Percentiles rank a stretch among this genome's conserved stretches.
Conservation (phyloP, 2,113 vertebrate species). For the Alectura lathami region DNA sequence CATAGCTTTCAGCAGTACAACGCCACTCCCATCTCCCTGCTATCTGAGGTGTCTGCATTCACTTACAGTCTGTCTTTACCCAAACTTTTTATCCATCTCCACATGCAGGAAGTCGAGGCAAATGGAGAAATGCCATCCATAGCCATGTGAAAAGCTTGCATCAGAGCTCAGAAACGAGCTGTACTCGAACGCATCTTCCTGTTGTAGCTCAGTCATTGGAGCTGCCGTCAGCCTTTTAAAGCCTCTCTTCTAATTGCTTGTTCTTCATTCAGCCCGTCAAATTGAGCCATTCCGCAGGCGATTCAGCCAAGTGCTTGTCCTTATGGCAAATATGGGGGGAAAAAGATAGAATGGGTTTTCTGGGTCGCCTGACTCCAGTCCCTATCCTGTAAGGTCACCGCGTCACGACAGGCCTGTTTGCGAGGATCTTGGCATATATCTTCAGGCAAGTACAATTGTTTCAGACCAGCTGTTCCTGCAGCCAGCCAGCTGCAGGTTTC, state of each 20-base stretch:
- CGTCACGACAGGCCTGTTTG: background rate
- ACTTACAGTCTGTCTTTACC: background rate
- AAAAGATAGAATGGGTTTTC: conserved; percentile 1
- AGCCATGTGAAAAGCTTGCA: background rate
- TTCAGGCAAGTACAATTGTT: background rate
- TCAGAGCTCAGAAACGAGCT: background rate
- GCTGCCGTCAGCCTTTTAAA: background rate
- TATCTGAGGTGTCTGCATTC: background rate
- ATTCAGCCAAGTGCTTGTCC: background rate
- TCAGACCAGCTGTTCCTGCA: background rate
- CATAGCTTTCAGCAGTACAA: background rate
- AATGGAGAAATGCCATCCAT: background rate
- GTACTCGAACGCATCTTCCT: background rate
- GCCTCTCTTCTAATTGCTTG: background rate
- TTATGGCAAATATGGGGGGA: background rate
- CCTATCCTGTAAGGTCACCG: background rate
- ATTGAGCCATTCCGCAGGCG: background rate
- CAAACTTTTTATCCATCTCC: background rate
- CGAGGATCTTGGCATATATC: background rate
- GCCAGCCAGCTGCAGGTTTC: background rate
- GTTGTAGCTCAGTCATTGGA: background rate
- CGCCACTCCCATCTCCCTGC: background rate
- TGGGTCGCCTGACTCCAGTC: background rate
- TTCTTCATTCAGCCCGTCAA: background rate
- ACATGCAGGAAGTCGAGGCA: background rate